Base-by-base conservation (phyloP, 2,113 vertebrate genomes). In the Rutilus rutilus region DNA sequence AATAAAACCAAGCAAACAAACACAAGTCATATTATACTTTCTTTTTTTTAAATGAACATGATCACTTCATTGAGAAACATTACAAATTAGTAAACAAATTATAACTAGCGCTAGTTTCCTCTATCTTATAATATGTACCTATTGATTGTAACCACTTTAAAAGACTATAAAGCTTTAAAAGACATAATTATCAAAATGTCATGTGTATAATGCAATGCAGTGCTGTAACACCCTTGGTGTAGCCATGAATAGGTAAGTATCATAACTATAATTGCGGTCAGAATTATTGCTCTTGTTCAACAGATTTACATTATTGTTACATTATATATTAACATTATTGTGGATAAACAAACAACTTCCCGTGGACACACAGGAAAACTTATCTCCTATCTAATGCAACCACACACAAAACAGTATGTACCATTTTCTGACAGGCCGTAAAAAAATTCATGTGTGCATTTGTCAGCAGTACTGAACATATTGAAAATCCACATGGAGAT, bases 401-500 rank as follows among this genome's bases (percentile, higher is more conserved):
- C 67, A 69, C 45, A 76, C 39, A 62, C 60, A 77, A 59, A 65
- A 42, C 33, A 82, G 64, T 30, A 79, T 36, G 42, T 45, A 42
- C 85, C 69, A 73, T 39, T 78, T 75, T 54, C 78, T 85, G 86
- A 86, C 86, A 87, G 54, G 78, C 62, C 30, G 6, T 86, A 86
- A 86, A 59, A 89, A 42, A 42, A 42, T 73, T 77, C 45, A 74
- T 77, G 57, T 14, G 42, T 65, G 54, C 77, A 85, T 89, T 89
- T 87, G 86, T 89, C 88, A 89, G 83, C 88, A 85, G 75, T 21
- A 25, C 39, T 36, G 84, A 67, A 30, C 87, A 78, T 88, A 86
- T 83, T 62, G 85, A 36, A 86, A 82, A 78, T 78, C 85, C 82
- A 67, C 76, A 82, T 79, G 54, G 84, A 87, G 80, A 89, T 77